Percentiles rank a stretch among this genome's conserved stretches.
Evolutionary conservation across 30 jellyfish, hydroid and myxozoan genomes (phyloP).

Genomic region (Chrysaora quinquecirrha): DNA sequence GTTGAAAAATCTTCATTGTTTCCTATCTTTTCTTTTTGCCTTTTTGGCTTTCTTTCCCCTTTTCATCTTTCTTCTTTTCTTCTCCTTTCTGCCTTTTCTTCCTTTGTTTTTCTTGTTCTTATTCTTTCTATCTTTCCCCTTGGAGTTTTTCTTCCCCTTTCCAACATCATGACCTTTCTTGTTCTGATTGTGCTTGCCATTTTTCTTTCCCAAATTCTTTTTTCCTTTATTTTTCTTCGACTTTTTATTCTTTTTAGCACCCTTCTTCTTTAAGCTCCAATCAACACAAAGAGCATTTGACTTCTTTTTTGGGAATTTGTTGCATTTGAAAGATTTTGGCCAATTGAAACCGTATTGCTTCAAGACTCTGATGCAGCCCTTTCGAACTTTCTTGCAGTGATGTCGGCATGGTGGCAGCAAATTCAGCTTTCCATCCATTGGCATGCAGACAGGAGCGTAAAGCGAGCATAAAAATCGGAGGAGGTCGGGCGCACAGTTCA

Average conservation of each 20-base stretch:
- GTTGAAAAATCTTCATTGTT: no score
- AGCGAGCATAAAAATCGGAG: slow-evolving; percentile 80
- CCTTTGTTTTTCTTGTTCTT: neutral
- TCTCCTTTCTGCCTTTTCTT: neutral
- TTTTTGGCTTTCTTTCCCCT: neutral
- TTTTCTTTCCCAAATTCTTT: slow-evolving; percentile 2
- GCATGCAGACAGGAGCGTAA: slow-evolving; percentile 89
- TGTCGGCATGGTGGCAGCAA: slow-evolving; percentile 87
- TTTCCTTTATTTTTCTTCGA: slow-evolving; percentile 20
- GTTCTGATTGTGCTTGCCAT: neutral
- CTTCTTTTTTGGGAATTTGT: slow-evolving; percentile 76
- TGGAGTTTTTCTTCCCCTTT: neutral
- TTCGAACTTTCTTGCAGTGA: slow-evolving; percentile 70
- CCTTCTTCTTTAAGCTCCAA: slow-evolving; percentile 22
- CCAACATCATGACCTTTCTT: neutral
- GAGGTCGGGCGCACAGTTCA: slow-evolving; percentile 74
- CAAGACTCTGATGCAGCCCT: slow-evolving; percentile 66
- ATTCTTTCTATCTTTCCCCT: neutral
- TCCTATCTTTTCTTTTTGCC: neutral
- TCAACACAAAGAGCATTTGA: slow-evolving; percentile 67
- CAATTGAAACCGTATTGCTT: slow-evolving; percentile 75
- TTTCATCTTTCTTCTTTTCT: neutral
- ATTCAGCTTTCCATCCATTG: slow-evolving; percentile 25
- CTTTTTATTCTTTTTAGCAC: neutral
- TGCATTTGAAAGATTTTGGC: slow-evolving; percentile 79